Percentiles rank a stretch among this genome's conserved stretches.
phyloP scores from a whole-genome alignment of 1,140 invertebrate species.

The Bombus waltoni region DNA sequence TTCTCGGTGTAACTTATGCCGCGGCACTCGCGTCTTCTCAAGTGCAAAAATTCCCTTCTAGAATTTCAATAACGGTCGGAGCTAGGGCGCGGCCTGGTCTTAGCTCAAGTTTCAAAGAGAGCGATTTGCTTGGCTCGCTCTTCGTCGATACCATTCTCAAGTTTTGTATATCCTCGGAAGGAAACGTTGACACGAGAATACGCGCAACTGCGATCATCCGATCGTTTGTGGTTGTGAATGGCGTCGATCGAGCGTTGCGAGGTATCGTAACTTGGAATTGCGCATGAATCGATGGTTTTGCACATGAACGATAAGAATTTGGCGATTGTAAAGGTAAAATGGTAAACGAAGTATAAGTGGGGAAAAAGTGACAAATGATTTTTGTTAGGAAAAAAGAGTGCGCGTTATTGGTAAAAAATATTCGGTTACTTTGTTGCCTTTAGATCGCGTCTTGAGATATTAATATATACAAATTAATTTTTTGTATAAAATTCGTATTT shows the following conservation, averaged over 20 bases:
- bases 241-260: not conserved
- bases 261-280: too few relatives aligned
- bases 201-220: not conserved
- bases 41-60: constrained; percentile 28
- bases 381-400: too few relatives aligned
- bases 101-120: constrained; percentile 27
- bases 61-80: constrained; percentile 22
- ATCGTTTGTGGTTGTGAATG: not conserved
- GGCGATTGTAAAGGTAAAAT: too few relatives aligned
- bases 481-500: too few relatives aligned
- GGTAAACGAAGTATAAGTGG: too few relatives aligned
- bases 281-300: too few relatives aligned
- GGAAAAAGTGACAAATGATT: too few relatives aligned
- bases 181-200: constrained; percentile 6
- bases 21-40: constrained; percentile 1
- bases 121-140: not conserved
- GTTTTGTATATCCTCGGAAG: not conserved
- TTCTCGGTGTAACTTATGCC: constrained; percentile 33
- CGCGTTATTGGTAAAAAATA: too few relatives aligned
- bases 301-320: too few relatives aligned
- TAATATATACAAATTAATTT: too few relatives aligned
- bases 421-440: too few relatives aligned
- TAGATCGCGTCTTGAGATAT: too few relatives aligned
- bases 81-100: not conserved
- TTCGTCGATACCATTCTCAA: not conserved